Base-by-base conservation (phyloP, 1,140 invertebrate genomes). In the Dinoponera quadriceps region DNA sequence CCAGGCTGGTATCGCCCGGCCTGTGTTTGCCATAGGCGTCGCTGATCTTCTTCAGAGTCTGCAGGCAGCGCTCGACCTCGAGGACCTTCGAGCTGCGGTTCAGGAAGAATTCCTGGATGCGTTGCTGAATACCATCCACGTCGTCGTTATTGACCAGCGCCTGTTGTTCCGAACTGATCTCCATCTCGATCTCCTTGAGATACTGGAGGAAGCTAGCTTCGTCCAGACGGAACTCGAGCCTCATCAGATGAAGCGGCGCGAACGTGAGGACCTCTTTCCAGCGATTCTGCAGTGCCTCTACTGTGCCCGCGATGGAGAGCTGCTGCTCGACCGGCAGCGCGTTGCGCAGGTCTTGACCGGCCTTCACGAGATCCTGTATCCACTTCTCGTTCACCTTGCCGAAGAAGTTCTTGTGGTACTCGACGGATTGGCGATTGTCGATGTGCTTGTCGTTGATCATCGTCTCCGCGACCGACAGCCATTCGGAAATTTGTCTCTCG, bases 161-260 rank as follows among this genome's bases (percentile, higher is more conserved):
- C 92, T 98, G 96, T 86, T 98, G 96, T 91, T 98, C 97, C 51
- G 96, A 95, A 82, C 96, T 96, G n/a, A 98, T 95, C 92, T 98
- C 97, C 90, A 97, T 97, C 91, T 99, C 98, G 74, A 99, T 97
- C 87, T 98, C 97, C 89, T 98, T 97, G 44, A 99, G 94, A 83
- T 97, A 97, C 75, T 98, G 96, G 71, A 96, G 95, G 93, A 99
- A 98, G 1, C 97, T 96, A 18, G 97, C 96, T 92, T 99, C 98
- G 81, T 98, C 97, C 5, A 98, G 92, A 18, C 96, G 94, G 93
- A 99, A 99, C 93, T 99, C 98, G n/a, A 99, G 94, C 85, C 96
- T 96, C 94, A 98, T 96, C 29, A 99, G 94, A 94, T 98, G 98
- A 27, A 97, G 94, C 0, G 98, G 98, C 0, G 97, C 97, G 84